Evolutionary conservation across 1,140 invertebrate species (phyloP).

Genomic region (Schlechtendalia chinensis): DNA sequence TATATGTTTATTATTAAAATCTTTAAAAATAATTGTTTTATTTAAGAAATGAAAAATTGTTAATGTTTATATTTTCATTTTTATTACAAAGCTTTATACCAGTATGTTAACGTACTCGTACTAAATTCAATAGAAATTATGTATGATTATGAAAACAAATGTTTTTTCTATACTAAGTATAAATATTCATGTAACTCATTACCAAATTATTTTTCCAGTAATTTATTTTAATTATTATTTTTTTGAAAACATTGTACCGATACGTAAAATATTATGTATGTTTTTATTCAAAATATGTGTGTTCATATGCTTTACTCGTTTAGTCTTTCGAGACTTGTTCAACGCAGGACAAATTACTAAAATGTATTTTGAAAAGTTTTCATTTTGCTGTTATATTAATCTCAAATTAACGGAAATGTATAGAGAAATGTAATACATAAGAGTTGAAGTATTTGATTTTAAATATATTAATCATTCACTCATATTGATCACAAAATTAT

Average conservation of each 20-base stretch:
- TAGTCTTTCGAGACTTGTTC: background rate
- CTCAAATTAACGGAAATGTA: background rate
- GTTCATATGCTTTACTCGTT: background rate
- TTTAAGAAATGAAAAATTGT: background rate
- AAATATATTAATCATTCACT: background rate
- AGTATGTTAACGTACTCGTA: background rate
- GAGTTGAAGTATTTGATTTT: background rate
- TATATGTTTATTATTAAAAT: background rate
- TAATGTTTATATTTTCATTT: background rate
- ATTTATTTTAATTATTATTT: background rate
- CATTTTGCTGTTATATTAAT: background rate
- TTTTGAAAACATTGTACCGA: background rate
- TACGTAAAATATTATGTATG: background rate
- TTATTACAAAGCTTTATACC: background rate
- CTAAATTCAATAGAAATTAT: background rate
- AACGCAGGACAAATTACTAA: background rate
- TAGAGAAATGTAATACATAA: background rate
- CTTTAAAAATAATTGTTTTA: background rate
- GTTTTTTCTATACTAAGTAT: background rate
- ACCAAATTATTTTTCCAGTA: background rate
- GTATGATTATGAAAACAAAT: background rate
- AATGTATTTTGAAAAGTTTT: slow-evolving; percentile 8
- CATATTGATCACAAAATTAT: background rate
- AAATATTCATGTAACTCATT: background rate
- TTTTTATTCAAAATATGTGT: background rate